These are phyloP conservation scores for Myrmecobius fasciatus DNA, from an alignment of 2,113 vertebrate species.

Conservation along the genomic window DNA sequence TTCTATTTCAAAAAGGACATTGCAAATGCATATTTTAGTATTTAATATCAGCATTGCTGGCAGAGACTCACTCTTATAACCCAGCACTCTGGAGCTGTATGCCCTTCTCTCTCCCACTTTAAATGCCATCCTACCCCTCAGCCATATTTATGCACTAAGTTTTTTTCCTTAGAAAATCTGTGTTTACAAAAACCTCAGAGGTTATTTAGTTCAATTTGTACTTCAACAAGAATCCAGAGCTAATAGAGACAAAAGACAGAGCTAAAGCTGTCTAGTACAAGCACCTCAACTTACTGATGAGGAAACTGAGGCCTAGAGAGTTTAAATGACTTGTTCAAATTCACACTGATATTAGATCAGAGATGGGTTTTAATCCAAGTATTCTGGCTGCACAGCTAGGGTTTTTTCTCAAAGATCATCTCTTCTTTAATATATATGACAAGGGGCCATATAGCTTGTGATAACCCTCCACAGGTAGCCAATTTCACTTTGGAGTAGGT, in stretches of 20 bases:
- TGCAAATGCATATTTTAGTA: slow-evolving; percentile 24
- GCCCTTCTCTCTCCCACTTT: not conserved
- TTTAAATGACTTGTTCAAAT: not conserved
- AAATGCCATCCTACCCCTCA: not conserved
- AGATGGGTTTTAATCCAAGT: not conserved
- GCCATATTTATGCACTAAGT: not conserved
- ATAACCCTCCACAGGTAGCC: not conserved
- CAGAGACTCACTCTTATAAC: not conserved
- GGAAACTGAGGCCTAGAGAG: not conserved
- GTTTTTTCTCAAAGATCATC: not conserved
- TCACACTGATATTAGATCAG: not conserved
- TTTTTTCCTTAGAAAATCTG: not conserved
- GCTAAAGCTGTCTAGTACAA: not conserved
- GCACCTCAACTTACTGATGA: not conserved
- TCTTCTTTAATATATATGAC: not conserved
- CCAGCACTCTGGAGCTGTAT: not conserved
- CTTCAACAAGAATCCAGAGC: not conserved
- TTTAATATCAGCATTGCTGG: slow-evolving; percentile 36
- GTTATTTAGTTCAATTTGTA: not conserved
- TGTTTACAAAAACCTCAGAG: not conserved
- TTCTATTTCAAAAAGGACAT: not conserved
- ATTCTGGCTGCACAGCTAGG: not conserved
- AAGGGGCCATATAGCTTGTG: not conserved
- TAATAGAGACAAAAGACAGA: not conserved
- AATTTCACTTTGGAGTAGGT: not conserved